Evolutionary conservation across 2,113 vertebrate genomes (phyloP), one percentile per base, ranked within the genome.

Genomic region (Psettodes erumei): DNA sequence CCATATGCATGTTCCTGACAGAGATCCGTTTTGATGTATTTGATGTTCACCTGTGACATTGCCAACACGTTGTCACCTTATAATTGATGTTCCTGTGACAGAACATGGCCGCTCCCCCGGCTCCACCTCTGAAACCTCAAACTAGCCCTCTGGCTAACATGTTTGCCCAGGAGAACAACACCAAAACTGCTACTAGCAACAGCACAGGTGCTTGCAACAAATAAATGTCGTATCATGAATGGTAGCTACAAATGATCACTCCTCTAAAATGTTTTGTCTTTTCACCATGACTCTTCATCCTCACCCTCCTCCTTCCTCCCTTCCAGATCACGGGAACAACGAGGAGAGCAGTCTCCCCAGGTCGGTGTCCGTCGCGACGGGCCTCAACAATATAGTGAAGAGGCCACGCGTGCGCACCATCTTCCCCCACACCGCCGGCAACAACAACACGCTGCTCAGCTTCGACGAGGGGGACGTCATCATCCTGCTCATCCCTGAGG

Each of bases 401-500:
- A 94, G 93, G 89, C 96, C 95, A 48, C 97, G 96, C 45, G 96
- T 99, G 8, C 96, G 91, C 83, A 97, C 97, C 74, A 96, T 99
- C 83, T 99, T 99, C 85, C 97, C 98, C 0, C 98, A 99, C 64
- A 93, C 94, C 0, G 95, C 96, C 0, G 96, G 94, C 25, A 91
- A 70, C 75, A 96, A 97, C 88, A 94, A 79, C 89, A 98, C 96
- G 0, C 78, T 98, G 73, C 95, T 99, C 9, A 96, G 97, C 93
- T 99, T 99, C 38, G 91, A 95, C 0, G 96, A 99, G 88, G 96
- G 97, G 1, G 97, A 98, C 3, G 5, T 95, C 87, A 95, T 99
- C 89, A 88, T 93, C 0, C 94, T 99, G 61, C 96, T 99, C 51
- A 91, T 98, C 43, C 94, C 97, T 0, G 96, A 99, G 21, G 97